Conservation (phyloP, 2,888 invertebrate genomes). For the Caenorhabditis imperialis region DNA sequence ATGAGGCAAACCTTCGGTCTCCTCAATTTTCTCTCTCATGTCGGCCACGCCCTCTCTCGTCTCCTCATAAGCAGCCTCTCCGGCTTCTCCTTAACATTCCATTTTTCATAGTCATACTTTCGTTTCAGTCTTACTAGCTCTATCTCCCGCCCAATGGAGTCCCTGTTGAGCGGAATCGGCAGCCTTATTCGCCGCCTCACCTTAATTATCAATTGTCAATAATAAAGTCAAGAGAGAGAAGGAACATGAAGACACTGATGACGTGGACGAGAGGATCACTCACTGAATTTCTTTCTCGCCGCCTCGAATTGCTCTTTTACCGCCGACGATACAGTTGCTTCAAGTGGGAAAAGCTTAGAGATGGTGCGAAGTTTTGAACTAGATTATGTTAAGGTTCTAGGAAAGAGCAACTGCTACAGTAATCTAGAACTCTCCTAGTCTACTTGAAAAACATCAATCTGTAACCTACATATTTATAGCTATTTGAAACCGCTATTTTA, state of each 20-base stretch:
- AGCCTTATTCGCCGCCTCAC: conserved; percentile 43
- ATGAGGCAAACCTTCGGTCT: too few relatives aligned
- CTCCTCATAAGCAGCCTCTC: conserved; percentile 24
- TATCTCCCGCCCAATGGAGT: conserved; percentile 36
- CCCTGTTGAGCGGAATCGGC: conserved; percentile 31
- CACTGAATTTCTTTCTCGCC: conserved; percentile 30
- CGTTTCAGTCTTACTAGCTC: conserved; percentile 19
- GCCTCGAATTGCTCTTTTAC: conserved; percentile 46
- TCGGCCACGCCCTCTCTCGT: conserved; percentile 43
- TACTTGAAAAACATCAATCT: too few relatives aligned
- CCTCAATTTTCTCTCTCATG: conserved; percentile 30
- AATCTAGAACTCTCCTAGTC: too few relatives aligned
- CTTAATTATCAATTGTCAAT: conserved; percentile 19
- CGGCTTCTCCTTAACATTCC: conserved; percentile 38
- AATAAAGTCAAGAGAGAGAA: neutral
- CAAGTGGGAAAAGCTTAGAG: conserved; percentile 1
- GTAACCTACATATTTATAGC: too few relatives aligned
- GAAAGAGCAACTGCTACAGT: too few relatives aligned
- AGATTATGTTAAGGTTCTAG: neutral
- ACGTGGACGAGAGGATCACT: conserved; percentile 28
- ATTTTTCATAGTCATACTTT: neutral
- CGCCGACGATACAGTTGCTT: conserved; percentile 43
- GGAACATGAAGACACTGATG: conserved; percentile 9
- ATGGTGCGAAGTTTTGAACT: neutral
- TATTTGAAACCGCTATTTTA: too few relatives aligned